phyloP scores from a whole-genome alignment of 1,140 invertebrate species.

The Subanguina moxae region DNA sequence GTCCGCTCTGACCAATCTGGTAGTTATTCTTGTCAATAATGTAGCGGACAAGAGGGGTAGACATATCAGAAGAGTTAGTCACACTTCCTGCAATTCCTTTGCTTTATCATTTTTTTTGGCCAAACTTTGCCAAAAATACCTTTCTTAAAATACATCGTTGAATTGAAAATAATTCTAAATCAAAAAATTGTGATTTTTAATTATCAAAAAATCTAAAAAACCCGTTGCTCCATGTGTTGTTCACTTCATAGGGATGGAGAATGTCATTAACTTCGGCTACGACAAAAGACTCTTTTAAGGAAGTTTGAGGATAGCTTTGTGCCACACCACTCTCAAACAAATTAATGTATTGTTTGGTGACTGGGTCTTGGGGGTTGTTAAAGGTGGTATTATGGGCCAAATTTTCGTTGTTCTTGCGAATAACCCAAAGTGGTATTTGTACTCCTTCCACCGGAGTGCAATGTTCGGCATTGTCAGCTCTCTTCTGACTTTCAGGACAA shows the following conservation, averaged over 20 bases:
- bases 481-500: conserved; percentile 53
- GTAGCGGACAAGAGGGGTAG: conserved; percentile 50
- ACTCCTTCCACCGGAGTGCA: conserved; percentile 53
- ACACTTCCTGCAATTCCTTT: conserved; percentile 23
- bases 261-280: conserved; percentile 59
- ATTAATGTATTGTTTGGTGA: conserved; percentile 54
- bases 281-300: conserved; percentile 52
- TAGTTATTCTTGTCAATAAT: conserved; percentile 55
- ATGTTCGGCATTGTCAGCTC: conserved; percentile 34
- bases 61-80: conserved; percentile 51
- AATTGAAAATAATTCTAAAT: conserved; percentile 47
- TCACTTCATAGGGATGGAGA: conserved; percentile 49
- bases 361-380: conserved; percentile 47
- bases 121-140: too few relatives aligned
- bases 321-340: conserved; percentile 50
- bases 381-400: conserved; percentile 53
- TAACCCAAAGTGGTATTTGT: conserved; percentile 52
- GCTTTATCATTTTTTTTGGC: too few relatives aligned
- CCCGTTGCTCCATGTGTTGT: conserved; percentile 50
- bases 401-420: conserved; percentile 45
- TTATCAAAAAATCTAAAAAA: background rate
- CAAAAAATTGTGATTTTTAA: background rate
- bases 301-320: conserved; percentile 56
- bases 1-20: conserved; percentile 52
- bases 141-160: conserved; percentile 57